phyloP scores from a whole-genome alignment of 2,888 invertebrate genomes.

The Tenthredo amoena region DNA sequence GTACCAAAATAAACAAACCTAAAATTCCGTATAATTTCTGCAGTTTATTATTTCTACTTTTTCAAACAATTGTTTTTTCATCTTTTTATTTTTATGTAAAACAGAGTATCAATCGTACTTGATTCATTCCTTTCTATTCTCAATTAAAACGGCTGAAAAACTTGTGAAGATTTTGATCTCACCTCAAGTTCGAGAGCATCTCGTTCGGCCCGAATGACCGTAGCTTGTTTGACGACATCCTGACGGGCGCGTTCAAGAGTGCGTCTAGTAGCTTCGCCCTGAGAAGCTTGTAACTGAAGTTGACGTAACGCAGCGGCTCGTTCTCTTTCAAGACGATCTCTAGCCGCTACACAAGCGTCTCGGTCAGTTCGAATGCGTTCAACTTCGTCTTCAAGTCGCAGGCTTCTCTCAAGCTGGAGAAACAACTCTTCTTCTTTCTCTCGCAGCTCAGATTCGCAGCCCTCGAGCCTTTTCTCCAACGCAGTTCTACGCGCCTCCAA shows the following conservation, averaged over 20 bases:
- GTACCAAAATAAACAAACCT: background rate
- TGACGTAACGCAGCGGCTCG: conserved; percentile 74
- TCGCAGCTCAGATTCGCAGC: conserved; percentile 80
- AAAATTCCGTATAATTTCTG: background rate
- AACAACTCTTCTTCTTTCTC: conserved; percentile 84
- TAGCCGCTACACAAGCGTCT: conserved; percentile 68
- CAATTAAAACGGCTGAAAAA: conserved; percentile 14
- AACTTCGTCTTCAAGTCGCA: conserved; percentile 80
- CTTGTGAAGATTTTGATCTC: conserved; percentile 57
- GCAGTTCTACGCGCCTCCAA: conserved; percentile 79
- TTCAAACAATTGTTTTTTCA: background rate
- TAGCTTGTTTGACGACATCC: conserved; percentile 82
- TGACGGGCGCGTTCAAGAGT: conserved; percentile 81
- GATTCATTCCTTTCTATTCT: background rate
- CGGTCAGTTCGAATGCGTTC: conserved; percentile 71
- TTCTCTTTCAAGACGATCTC: conserved; percentile 71
- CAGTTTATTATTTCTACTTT: background rate
- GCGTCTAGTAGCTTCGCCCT: conserved; percentile 81
- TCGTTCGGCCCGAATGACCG: conserved; percentile 81
- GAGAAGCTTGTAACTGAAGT: conserved; percentile 81
- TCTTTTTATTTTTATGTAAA: background rate
- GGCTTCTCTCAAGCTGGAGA: conserved; percentile 81
- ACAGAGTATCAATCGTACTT: background rate
- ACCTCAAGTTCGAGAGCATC: conserved; percentile 82
- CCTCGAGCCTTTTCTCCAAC: conserved; percentile 80